phyloP scores from a whole-genome alignment of 2,888 invertebrate genomes.

The Drosophila silvestris region DNA sequence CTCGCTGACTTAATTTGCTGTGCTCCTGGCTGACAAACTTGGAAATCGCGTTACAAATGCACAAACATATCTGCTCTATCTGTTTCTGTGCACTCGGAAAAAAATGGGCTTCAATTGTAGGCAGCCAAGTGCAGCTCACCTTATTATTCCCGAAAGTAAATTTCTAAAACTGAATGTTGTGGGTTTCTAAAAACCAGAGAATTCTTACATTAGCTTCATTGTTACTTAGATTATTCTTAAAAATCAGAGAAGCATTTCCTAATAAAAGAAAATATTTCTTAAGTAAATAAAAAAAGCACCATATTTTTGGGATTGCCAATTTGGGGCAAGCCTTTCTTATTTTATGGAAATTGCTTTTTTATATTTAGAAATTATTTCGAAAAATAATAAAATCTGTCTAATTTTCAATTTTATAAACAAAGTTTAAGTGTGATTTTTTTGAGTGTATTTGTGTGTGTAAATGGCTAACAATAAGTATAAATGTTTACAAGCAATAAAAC shows the following conservation, averaged over 20 bases:
- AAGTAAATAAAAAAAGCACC: too few relatives aligned
- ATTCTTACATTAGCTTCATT: too few relatives aligned
- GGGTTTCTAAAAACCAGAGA: too few relatives aligned
- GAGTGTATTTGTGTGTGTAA: constrained; percentile 19
- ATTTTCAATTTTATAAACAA: too few relatives aligned
- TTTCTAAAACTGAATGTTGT: too few relatives aligned
- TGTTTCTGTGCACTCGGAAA: not conserved
- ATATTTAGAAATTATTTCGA: not conserved
- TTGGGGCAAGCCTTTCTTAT: not conserved
- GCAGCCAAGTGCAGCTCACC: too few relatives aligned
- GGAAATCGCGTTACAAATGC: constrained; percentile 31
- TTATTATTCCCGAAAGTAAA: too few relatives aligned
- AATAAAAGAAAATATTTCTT: too few relatives aligned
- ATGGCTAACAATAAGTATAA: constrained; percentile 67
- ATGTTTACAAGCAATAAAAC: constrained; percentile 80
- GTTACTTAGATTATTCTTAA: too few relatives aligned
- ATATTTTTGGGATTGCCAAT: not conserved
- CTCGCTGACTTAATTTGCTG: constrained; percentile 39
- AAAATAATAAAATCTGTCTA: not conserved
- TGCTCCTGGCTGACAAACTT: constrained; percentile 9
- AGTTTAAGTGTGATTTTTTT: too few relatives aligned
- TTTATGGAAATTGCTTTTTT: not conserved
- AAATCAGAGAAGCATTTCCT: too few relatives aligned
- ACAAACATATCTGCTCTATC: constrained; percentile 29
- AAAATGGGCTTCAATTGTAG: not conserved